Evolutionary conservation across 2,888 invertebrate genomes (phyloP).

Genomic region (Coenonympha arcania): DNA sequence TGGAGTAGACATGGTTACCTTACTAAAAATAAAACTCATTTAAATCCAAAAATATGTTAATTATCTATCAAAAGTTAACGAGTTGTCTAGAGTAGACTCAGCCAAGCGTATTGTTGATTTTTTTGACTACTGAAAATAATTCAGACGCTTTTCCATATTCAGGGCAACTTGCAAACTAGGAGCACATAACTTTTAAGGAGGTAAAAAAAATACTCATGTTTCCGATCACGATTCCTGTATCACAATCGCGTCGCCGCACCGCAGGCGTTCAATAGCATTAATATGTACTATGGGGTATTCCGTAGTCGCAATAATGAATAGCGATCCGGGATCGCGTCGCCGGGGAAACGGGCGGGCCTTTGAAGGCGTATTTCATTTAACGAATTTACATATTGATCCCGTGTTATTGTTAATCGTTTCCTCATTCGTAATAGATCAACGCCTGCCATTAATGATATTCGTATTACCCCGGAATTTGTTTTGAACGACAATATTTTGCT

Average conservation of each 20-base stretch:
- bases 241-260: constrained; percentile 1
- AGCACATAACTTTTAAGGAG: neutral
- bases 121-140: too few relatives aligned
- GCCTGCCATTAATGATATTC: neutral
- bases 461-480: neutral
- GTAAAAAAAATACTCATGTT: neutral
- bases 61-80: too few relatives aligned
- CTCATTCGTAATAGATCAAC: constrained; percentile 1
- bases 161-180: neutral
- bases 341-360: neutral
- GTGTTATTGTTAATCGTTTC: constrained; percentile 4
- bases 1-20: too few relatives aligned
- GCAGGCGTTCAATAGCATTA: neutral
- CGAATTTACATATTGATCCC: constrained; percentile 9
- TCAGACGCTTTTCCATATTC: too few relatives aligned
- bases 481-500: neutral
- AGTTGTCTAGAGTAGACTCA: too few relatives aligned
- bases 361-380: constrained; percentile 4
- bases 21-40: too few relatives aligned
- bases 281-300: too few relatives aligned
- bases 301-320: constrained; percentile 1
- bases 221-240: constrained; percentile 1
- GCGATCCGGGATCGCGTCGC: neutral
- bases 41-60: too few relatives aligned
- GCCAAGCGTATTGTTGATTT: too few relatives aligned